Evolutionary conservation across 2,797 vertebrate genomes (phyloP).

Genomic region (Pelodytes ibericus): DNA sequence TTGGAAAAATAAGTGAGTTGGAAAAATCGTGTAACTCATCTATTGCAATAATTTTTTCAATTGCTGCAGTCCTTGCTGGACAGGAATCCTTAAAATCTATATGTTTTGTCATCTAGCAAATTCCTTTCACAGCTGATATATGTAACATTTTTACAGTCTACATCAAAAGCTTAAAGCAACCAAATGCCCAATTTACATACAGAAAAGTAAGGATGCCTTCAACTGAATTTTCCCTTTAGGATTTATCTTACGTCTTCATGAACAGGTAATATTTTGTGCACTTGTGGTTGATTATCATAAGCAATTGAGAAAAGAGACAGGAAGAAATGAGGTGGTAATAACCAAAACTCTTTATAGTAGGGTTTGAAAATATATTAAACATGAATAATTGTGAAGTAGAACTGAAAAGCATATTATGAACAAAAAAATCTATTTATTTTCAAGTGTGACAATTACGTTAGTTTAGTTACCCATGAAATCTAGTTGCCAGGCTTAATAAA

Average conservation of each 20-base stretch:
- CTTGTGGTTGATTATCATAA: not conserved
- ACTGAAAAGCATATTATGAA: not conserved
- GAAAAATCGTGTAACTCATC: too few species aligned
- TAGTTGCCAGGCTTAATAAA: not conserved
- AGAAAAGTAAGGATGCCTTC: not conserved
- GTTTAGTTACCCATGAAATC: not conserved
- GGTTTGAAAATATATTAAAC: slow-evolving; percentile 18
- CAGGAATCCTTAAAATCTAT: too few species aligned
- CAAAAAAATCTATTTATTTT: not conserved
- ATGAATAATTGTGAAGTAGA: slow-evolving; percentile 3
- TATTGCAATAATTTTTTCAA: too few species aligned
- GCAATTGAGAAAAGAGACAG: not conserved
- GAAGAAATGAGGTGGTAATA: slow-evolving; percentile 5
- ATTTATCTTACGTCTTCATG: slow-evolving; percentile 6
- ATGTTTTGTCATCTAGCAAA: not conserved
- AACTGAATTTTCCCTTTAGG: slow-evolving; percentile 11
- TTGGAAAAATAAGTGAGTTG: too few species aligned
- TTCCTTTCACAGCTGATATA: not conserved
- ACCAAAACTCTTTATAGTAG: not conserved
- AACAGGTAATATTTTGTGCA: slow-evolving; percentile 8
- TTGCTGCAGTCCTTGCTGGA: too few species aligned
- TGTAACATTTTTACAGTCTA: not conserved
- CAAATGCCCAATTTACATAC: not conserved
- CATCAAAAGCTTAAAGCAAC: not conserved
- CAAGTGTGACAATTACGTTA: slow-evolving; percentile 1